Base-by-base conservation (phyloP, 37 sponge, comb jelly and placozoan genomes). In the Geodia barretti region DNA sequence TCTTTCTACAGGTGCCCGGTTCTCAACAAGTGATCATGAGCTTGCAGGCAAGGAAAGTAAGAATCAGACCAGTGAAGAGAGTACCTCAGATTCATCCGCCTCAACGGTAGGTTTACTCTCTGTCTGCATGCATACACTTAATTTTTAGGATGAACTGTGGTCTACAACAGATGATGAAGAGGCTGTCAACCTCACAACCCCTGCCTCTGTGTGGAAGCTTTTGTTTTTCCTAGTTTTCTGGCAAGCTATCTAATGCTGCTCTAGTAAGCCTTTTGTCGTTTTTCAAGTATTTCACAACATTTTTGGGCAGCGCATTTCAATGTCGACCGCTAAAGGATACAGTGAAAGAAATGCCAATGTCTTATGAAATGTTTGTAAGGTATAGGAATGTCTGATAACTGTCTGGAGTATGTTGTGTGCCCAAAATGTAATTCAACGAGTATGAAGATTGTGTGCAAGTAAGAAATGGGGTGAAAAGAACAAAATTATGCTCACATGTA, bases 331-430 rank as follows among this genome's bases (percentile, higher is more conserved):
- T 71, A 25, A 43, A n/a, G 60, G 23, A 39, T 67, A 39, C 79
- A 21, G 8, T 2, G 5, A 38, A 65, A 64, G 20, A 23, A 42
- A 9, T 26, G 2, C 41, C 58, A 26, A 4, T 11, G 11, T 26
- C 58, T 30, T 39, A 40, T 62, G 42, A 35, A 14, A 21, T 1
- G 60, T 30, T 47, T 47, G 7, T n/a, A n/a, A n/a, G n/a, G n/a
- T n/a, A n/a, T 47, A 14, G 54, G 54, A 47, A 47, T 47, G 54
- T 47, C 54, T 47, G 54, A 47, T 47, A 47, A 78, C 19, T 75
- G 62, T 30, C 59, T 79, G 4, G 58, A 82, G 37, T 89, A 83
- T 63, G 83, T 83, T 54, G 89, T 89, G 14, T 83, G 90, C 41
- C 80, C 84, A 14, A 83, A 80, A 42, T 89, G 90, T 59, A 33